phyloP scores from a whole-genome alignment of 1,140 invertebrate genomes.

The Coptotermes formosanus region DNA sequence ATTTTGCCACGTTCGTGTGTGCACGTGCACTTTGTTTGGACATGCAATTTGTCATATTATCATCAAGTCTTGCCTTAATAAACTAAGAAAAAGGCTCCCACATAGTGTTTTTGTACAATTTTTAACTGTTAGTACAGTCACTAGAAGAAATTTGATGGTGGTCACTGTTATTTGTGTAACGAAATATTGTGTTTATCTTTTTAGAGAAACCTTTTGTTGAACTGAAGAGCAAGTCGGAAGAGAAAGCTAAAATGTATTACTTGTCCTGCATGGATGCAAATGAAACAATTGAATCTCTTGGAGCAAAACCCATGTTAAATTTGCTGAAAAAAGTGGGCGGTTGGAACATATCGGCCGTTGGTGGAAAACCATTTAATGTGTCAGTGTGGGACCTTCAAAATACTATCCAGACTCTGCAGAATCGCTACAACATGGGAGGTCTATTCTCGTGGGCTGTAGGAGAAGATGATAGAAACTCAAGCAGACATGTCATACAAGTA shows the following conservation, averaged over 20 bases:
- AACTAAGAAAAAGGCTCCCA: no score
- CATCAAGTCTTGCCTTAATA: no score
- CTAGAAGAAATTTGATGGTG: no score
- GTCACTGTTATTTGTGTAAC: no score
- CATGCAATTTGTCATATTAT: no score
- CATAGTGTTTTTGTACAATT: no score
- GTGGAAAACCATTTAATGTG: conserved; percentile 55
- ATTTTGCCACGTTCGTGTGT: no score
- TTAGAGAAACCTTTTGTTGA: conserved; percentile 58
- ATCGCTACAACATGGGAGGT: conserved; percentile 83
- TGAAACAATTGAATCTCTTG: conserved; percentile 82
- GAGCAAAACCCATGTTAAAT: conserved; percentile 75
- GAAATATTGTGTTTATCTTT: conserved; percentile 12
- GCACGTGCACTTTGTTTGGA: no score
- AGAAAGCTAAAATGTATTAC: conserved; percentile 89
- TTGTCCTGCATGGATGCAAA: conserved; percentile 90
- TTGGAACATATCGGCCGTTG: conserved; percentile 65
- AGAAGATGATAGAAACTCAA: conserved; percentile 91
- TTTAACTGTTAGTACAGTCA: no score
- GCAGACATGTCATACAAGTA: conserved; percentile 81
- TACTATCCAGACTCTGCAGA: conserved; percentile 77
- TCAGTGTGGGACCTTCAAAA: conserved; percentile 74
- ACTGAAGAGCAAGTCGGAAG: conserved; percentile 76
- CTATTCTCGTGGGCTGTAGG: conserved; percentile 88
- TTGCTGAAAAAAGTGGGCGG: conserved; percentile 69